Percentiles rank a stretch among this genome's conserved stretches.
phyloP scores from a whole-genome alignment of 2,888 invertebrate species.

The Acrobasis repandana region DNA sequence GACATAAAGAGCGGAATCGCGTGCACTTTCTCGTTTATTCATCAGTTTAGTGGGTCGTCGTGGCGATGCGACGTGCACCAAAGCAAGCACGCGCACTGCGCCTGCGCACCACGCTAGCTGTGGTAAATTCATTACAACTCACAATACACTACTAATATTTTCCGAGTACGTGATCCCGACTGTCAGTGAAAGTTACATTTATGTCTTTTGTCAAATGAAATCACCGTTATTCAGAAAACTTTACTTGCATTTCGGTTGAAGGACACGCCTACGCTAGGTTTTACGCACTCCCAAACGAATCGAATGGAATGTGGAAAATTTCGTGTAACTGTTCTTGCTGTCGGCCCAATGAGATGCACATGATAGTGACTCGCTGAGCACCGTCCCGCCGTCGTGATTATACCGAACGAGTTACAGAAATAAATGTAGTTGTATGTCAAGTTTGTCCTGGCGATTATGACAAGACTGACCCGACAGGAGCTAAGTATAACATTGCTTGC shows the following conservation, averaged over 20 bases:
- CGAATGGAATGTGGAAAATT: conserved; percentile 66
- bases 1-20: conserved; percentile 30
- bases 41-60: conserved; percentile 70
- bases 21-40: conserved; percentile 71
- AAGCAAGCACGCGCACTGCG: conserved; percentile 43
- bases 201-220: conserved; percentile 52
- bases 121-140: conserved; percentile 57
- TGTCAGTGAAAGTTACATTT: conserved; percentile 67
- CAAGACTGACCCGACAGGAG: conserved; percentile 13
- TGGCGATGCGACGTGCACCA: conserved; percentile 44
- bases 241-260: conserved; percentile 29
- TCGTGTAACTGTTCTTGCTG: conserved; percentile 62
- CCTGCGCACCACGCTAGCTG: conserved; percentile 37
- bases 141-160: conserved; percentile 56
- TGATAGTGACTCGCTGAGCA: conserved; percentile 41
- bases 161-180: conserved; percentile 54
- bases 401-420: conserved; percentile 37
- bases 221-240: conserved; percentile 45
- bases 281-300: conserved; percentile 52
- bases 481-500: conserved; percentile 14
- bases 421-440: conserved; percentile 34
- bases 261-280: conserved; percentile 47
- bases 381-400: conserved; percentile 35
- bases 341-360: conserved; percentile 47
- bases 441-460: conserved; percentile 31